Evolutionary conservation across 2,113 vertebrate species (phyloP).

Genomic region (Sceloporus undulatus): DNA sequence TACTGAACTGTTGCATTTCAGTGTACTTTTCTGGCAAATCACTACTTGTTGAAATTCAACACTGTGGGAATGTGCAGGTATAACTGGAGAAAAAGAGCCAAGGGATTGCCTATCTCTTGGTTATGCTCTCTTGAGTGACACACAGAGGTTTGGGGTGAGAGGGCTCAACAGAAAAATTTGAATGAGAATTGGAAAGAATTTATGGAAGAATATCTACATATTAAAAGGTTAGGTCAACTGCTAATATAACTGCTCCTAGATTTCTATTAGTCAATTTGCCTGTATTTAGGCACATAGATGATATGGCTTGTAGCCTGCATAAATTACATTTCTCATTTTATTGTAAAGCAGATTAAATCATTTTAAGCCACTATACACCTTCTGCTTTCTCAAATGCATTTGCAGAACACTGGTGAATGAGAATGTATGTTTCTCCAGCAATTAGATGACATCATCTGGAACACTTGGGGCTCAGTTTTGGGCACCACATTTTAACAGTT

Average conservation of each 20-base stretch:
- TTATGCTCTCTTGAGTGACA: not conserved
- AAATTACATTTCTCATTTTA: slow-evolving; percentile 24
- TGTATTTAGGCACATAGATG: slow-evolving; percentile 14
- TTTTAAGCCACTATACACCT: not conserved
- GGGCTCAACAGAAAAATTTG: not conserved
- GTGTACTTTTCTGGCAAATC: slow-evolving; percentile 44
- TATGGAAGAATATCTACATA: slow-evolving; percentile 31
- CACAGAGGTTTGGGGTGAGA: slow-evolving; percentile 29
- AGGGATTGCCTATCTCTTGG: not conserved
- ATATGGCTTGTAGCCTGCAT: not conserved
- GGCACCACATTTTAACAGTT: not conserved
- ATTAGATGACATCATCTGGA: not conserved
- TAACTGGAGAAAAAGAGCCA: not conserved
- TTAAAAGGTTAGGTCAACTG: slow-evolving; percentile 26
- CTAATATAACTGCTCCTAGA: not conserved
- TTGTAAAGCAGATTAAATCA: not conserved
- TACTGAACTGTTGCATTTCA: slow-evolving; percentile 55
- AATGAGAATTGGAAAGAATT: not conserved
- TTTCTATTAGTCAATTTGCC: not conserved
- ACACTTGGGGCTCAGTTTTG: not conserved
- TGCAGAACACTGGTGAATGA: not conserved
- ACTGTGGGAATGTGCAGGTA: not conserved
- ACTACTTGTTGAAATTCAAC: slow-evolving; percentile 13
- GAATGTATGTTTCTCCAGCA: not conserved
- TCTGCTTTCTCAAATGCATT: not conserved